phyloP scores from a whole-genome alignment of 2,888 invertebrate genomes.

The Drosophila macrospina region DNA sequence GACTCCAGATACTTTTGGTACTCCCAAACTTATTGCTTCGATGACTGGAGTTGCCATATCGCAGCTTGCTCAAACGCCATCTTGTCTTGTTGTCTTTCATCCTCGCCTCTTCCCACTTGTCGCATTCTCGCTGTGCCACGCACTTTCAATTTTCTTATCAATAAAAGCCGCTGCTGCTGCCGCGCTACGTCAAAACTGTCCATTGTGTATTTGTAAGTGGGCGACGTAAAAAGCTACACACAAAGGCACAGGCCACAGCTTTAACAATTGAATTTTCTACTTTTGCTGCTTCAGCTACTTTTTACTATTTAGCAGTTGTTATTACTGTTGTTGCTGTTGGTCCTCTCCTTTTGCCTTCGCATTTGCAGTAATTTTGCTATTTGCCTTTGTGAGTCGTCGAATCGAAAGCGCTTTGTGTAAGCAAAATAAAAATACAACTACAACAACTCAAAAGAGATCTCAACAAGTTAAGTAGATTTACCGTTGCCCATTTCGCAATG shows the following conservation, averaged over 20 bases:
- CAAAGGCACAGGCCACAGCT: conserved; percentile 52
- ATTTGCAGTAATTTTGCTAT: conserved; percentile 45
- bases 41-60: conserved; percentile 3
- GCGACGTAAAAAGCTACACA: conserved; percentile 36
- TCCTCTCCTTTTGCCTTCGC: conserved; percentile 18
- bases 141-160: conserved; percentile 77
- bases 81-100: conserved; percentile 6
- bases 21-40: neutral
- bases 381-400: conserved; percentile 62
- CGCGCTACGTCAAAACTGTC: conserved; percentile 14
- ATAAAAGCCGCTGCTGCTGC: conserved; percentile 53
- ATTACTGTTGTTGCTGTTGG: conserved; percentile 11
- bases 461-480: conserved; percentile 73
- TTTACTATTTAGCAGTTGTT: conserved; percentile 60
- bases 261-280: conserved; percentile 75
- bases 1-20: too few species aligned
- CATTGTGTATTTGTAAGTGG: conserved; percentile 68
- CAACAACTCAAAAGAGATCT: conserved; percentile 56
- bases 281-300: conserved; percentile 67
- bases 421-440: conserved; percentile 50
- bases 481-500: conserved; percentile 67
- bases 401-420: conserved; percentile 65
- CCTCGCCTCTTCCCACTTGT: conserved; percentile 27
- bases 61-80: neutral
- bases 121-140: conserved; percentile 46